These are phyloP conservation scores for Ovis aries DNA, from an alignment of 2,113 vertebrate species.

Conservation along the genomic window ARS-UI_Ramb_v3.0 NC_056055.1:212595501-212596000, in stretches of 20 bases:
- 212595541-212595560: background rate
- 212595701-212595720: background rate
- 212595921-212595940: background rate
- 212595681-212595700: background rate
- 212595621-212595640: background rate
- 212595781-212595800: background rate
- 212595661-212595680: background rate
- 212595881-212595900: background rate
- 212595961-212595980: background rate
- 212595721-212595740: background rate
- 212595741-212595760: background rate
- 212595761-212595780: background rate
- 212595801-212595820: background rate
- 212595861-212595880: background rate
- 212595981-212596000: background rate
- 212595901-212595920: background rate
- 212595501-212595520: background rate
- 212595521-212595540: background rate
- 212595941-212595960: background rate
- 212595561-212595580: background rate
- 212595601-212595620: background rate
- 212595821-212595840: background rate
- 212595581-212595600: background rate
- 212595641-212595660: background rate
- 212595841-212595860: background rate